Conservation (phyloP, 2,888 invertebrate species). For the Lasioglossum zephyrum region DNA sequence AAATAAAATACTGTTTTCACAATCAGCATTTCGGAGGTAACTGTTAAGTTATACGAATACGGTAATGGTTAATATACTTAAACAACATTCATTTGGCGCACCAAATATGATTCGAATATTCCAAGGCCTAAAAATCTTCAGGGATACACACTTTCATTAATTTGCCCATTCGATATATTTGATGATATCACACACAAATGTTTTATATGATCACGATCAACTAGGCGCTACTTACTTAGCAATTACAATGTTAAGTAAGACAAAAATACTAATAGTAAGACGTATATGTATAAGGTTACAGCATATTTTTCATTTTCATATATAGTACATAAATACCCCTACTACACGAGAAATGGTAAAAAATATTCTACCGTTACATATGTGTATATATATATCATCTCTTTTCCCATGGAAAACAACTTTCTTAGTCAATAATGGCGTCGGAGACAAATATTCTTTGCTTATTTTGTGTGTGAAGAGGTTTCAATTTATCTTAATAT, state of each 20-base stretch:
- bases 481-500: background rate
- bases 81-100: constrained; percentile 39
- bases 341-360: constrained; percentile 17
- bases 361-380: constrained; percentile 1
- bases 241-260: constrained; percentile 45
- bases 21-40: background rate
- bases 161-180: constrained; percentile 12
- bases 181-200: constrained; percentile 42
- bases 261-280: constrained; percentile 15
- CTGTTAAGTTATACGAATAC: background rate
- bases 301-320: constrained; percentile 3
- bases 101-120: constrained; percentile 33
- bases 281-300: constrained; percentile 23
- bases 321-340: background rate
- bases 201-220: constrained; percentile 21
- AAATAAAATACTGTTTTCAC: background rate
- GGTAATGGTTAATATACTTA: constrained; percentile 22
- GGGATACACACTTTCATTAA: background rate
- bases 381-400: constrained; percentile 2
- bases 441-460: background rate
- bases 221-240: constrained; percentile 9
- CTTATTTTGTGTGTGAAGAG: background rate
- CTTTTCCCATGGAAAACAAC: background rate
- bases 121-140: background rate
- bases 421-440: constrained; percentile 16